Base-by-base conservation (phyloP, 2,888 invertebrate genomes). In the Tachina lurida region DNA sequence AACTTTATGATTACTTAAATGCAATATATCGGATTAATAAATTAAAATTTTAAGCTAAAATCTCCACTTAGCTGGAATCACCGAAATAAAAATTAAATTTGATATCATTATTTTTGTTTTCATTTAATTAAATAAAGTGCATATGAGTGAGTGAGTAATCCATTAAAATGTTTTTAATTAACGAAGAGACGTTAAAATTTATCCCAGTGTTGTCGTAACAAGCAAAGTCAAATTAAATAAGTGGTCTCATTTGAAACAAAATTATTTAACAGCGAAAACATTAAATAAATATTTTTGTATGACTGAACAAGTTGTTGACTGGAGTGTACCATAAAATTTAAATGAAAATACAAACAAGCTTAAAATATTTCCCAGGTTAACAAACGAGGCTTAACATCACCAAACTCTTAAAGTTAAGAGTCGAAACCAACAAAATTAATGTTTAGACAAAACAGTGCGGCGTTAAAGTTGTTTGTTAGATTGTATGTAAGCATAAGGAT, bases 191-290 rank as follows among this genome's bases (percentile, higher is more conserved):
- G 67, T 75, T 83, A 47, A 45, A 67, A 75, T 79, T 47, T 79
- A 79, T 79, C 67, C 31, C 75, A 67, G 56, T 52, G 74, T 70
- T 82, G n/a, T n/a, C n/a, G n/a, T 41, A 84, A 68, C 70, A 60
- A 58, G 70, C 74, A 22, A 71, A 68, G 58, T 76, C 19, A 17
- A 58, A 56, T 60, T n/a, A 71, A 75, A 13, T 67, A 73, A 70
- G 12, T 63, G 41, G 49, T 45, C 9, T 43, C 49, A 79, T 39
- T 79, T 22, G 58, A 43, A 80, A 56, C n/a, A 9, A 76, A 65
- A 39, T 10, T 31, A 31, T 31, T 31, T 10, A 22, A 67, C 39
- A 52, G 19, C 43, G 56, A 73, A 22, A 41, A 74, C n/a, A 70
- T 63, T 63, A 70, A 49, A 62, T 49, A 65, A 65, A 52, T 74